phyloP scores from a whole-genome alignment of 64 coral and sea anemone genomes.

The Dendronephthya gigantea region DNA sequence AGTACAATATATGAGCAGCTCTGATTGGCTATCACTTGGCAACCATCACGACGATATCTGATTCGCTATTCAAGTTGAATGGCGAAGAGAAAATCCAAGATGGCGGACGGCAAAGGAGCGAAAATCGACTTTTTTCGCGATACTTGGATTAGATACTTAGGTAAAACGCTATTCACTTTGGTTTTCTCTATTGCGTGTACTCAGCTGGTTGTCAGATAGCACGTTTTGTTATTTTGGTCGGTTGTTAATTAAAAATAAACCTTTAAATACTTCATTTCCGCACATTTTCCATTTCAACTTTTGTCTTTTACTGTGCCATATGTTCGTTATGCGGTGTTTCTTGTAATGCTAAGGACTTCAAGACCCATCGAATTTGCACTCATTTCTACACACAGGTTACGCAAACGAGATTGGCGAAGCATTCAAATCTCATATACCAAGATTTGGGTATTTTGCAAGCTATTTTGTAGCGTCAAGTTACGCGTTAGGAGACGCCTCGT shows the following conservation, averaged over 20 bases:
- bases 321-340: too few relatives aligned
- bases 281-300: too few relatives aligned
- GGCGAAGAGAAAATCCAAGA: background rate
- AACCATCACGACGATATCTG: background rate
- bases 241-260: too few relatives aligned
- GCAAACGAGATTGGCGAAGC: constrained; percentile 94
- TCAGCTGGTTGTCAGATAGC: background rate
- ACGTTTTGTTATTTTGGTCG: background rate
- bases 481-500: constrained; percentile 64
- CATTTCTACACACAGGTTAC: constrained; percentile 51
- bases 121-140: background rate
- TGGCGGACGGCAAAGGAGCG: background rate
- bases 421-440: constrained; percentile 73
- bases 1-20: background rate
- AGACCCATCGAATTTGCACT: background rate
- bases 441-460: constrained; percentile 60
- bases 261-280: too few relatives aligned
- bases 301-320: too few relatives aligned
- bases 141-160: constrained; percentile 13
- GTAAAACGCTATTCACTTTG: background rate
- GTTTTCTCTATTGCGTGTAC: background rate
- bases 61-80: background rate
- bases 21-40: background rate
- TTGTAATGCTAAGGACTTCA: too few relatives aligned
- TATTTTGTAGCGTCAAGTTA: constrained; percentile 75